Base-by-base conservation (phyloP, 2,888 invertebrate genomes). In the Anthophora plumipes region DNA sequence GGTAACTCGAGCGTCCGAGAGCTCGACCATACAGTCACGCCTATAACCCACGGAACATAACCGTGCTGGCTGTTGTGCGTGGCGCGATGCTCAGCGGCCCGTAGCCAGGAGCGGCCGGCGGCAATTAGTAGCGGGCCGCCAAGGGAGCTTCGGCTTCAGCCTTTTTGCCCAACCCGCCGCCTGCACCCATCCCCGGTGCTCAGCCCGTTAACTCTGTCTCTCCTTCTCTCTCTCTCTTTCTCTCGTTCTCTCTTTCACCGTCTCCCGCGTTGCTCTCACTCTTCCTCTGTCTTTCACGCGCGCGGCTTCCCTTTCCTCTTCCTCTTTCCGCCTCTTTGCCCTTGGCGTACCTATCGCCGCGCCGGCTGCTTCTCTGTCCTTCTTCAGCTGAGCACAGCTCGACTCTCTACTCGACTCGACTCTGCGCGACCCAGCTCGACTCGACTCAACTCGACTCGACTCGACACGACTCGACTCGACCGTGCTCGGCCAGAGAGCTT, bases 41-140 rank as follows among this genome's bases (percentile, higher is more conserved):
- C 89, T 88, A 80, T 88, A 89, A 89, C 83, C 89, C 85, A 86
- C 80, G 88, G 88, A 84, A 89, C 88, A 88, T 87, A 88, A 89
- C 87, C 85, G 88, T 88, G 85, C 81, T 83, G 90, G 86, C 74
- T 81, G 84, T 89, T 90, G 89, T 91, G 90, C 90, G 89, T 90
- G 90, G 90, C 88, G 88, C 88, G 90, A 91, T 91, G 91, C 90
- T 91, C 91, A 91, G 86, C 91, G 92, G 92, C 91, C 90, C 92
- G 91, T 92, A 91, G 91, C 91, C 91, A 90, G 91, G 90, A 91
- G 92, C 92, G 91, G 91, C 91, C 91, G 91, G 89, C 92, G 92
- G 93, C 92, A 93, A 92, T 92, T 92, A 92, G 92, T 91, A 92
- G 91, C 90, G 90, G 90, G 90, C 92, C 91, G 92, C 90, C 91